Conservation (phyloP, 2,797 vertebrate species). For the Danio kyathit region DNA sequence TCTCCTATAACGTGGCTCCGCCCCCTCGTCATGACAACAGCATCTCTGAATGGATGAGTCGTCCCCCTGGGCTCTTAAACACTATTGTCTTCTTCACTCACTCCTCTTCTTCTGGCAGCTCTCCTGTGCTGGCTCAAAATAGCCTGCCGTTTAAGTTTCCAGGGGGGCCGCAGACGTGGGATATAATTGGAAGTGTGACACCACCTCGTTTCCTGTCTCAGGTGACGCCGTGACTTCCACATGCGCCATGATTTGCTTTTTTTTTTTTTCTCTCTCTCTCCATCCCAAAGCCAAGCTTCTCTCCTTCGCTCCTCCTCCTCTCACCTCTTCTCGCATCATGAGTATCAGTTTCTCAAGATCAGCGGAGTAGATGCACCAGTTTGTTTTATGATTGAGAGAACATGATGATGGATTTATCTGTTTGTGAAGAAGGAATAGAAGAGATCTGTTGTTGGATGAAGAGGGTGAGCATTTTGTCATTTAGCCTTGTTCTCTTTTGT, state of each 20-base stretch:
- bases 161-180: slow-evolving; percentile 25
- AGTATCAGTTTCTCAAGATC: slow-evolving; percentile 29
- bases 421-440: slow-evolving; percentile 1
- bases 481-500: background rate
- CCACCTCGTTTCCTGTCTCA: slow-evolving; percentile 51
- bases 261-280: background rate
- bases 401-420: slow-evolving; percentile 31
- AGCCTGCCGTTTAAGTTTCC: slow-evolving; percentile 26
- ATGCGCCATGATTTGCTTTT: slow-evolving; percentile 16
- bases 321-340: slow-evolving; percentile 2
- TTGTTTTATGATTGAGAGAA: background rate
- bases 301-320: background rate
- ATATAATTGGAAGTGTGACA: slow-evolving; percentile 42
- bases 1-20: background rate
- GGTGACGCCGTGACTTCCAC: slow-evolving; percentile 42
- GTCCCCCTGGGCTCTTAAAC: background rate
- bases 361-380: background rate
- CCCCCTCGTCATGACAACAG: slow-evolving; percentile 43
- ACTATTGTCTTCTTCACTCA: background rate
- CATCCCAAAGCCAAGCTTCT: background rate
- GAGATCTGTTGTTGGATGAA: slow-evolving; percentile 31
- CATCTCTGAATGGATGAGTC: background rate
- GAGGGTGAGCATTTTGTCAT: slow-evolving; percentile 28
- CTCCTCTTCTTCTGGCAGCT: slow-evolving; percentile 4
- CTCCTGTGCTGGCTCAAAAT: slow-evolving; percentile 40